Percentiles rank a stretch among this genome's conserved stretches.
These are phyloP conservation scores for Cydia amplana DNA, from an alignment of 1,140 invertebrate genomes.

Conservation along the genomic window DNA sequence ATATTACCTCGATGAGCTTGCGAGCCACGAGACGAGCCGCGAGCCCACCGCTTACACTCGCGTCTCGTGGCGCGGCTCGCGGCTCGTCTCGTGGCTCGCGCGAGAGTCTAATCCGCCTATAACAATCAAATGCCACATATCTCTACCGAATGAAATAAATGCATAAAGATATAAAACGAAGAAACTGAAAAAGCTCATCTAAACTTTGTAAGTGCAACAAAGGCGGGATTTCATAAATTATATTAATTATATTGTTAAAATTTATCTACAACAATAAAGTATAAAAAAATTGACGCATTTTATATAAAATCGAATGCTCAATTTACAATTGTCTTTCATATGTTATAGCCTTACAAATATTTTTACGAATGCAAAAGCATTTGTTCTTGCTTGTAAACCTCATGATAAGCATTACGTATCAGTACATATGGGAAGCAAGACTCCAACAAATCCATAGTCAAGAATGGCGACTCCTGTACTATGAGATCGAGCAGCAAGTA, in stretches of 20 bases:
- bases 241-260: constrained; percentile 17
- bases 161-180: neutral
- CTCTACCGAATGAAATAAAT: neutral
- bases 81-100: too few species aligned
- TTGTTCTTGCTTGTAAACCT: constrained; percentile 94
- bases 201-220: neutral
- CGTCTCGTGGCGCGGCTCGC: too few species aligned
- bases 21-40: too few species aligned
- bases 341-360: constrained; percentile 38
- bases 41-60: too few species aligned
- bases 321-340: constrained; percentile 36
- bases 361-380: constrained; percentile 80
- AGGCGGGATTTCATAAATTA: constrained; percentile 25
- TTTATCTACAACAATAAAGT: constrained; percentile 12
- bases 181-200: neutral
- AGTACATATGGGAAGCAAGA: constrained; percentile 99
- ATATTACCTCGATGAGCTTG: too few species aligned
- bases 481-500: constrained; percentile 97
- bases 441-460: constrained; percentile 98
- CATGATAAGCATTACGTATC: constrained; percentile 97
- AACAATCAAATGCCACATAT: neutral
- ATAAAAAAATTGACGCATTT: constrained; percentile 12
- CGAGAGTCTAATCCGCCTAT: neutral
- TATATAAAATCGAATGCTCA: constrained; percentile 19
- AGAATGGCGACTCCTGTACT: constrained; percentile 97